Conservation (phyloP, 2,797 vertebrate genomes). For the Peromyscus nudipes region DNA sequence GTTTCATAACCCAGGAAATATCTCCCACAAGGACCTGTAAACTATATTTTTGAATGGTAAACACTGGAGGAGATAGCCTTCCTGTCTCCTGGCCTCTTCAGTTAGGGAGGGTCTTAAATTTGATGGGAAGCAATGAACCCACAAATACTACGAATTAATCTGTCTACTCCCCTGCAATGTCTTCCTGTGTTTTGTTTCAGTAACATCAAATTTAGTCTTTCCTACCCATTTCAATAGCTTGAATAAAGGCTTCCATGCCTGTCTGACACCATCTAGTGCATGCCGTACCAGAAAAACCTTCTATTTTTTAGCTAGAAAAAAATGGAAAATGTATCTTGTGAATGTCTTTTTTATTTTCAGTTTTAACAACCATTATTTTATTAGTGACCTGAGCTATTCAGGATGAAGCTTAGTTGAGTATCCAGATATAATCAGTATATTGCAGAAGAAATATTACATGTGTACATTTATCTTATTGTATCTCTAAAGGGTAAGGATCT, state of each 20-base stretch:
- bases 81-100: background rate
- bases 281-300: background rate
- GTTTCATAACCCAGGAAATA: background rate
- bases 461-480: too few relatives aligned
- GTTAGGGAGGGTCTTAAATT: background rate
- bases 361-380: background rate
- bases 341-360: background rate
- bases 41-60: conserved; percentile 20
- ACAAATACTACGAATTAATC: background rate
- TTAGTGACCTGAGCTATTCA: background rate
- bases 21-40: background rate
- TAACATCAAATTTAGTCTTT: background rate
- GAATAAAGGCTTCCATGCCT: conserved; percentile 12
- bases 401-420: background rate
- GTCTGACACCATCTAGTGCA: background rate
- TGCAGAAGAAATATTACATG: too few relatives aligned
- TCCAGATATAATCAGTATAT: background rate
- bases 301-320: conserved; percentile 53
- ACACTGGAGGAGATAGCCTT: background rate
- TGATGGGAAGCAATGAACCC: too few relatives aligned
- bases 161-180: background rate
- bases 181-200: background rate
- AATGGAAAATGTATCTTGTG: conserved; percentile 45
- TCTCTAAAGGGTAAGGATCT: background rate
- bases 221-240: background rate